Conservation (phyloP, 2,113 vertebrate species). For the Canis aureus region DNA sequence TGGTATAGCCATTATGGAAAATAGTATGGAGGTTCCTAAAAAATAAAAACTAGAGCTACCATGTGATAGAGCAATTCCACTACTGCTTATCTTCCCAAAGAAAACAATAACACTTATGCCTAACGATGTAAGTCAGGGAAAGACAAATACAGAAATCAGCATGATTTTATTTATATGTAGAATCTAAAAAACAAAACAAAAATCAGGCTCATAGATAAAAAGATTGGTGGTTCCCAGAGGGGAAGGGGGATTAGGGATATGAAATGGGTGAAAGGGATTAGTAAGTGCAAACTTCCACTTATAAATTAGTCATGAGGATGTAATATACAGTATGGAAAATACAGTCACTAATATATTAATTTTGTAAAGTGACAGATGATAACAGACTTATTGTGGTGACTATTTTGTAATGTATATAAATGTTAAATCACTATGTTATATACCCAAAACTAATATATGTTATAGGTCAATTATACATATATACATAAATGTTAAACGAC, state of each 20-base stretch:
- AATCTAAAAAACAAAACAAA: background rate
- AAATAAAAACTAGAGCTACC: background rate
- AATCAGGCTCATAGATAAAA: background rate
- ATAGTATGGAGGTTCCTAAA: background rate
- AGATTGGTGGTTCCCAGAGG: background rate
- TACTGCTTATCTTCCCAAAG: background rate
- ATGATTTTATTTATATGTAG: background rate
- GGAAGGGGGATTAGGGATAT: background rate
- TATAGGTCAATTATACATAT: background rate
- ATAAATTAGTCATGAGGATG: background rate
- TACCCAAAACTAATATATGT: background rate
- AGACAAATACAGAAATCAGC: background rate
- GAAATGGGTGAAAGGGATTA: background rate
- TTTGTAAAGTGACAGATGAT: background rate
- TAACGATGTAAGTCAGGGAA: background rate
- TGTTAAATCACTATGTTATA: background rate
- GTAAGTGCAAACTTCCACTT: background rate
- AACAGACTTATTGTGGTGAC: background rate
- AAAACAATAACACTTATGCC: background rate
- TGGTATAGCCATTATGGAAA: background rate
- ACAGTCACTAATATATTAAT: background rate
- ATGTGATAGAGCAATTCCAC: background rate
- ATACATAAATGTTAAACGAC: background rate
- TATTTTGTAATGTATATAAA: background rate
- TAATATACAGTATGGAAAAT: background rate